These are phyloP conservation scores for Mayetiola destructor DNA, from an alignment of 2,888 invertebrate species.

Conservation along the genomic window DNA sequence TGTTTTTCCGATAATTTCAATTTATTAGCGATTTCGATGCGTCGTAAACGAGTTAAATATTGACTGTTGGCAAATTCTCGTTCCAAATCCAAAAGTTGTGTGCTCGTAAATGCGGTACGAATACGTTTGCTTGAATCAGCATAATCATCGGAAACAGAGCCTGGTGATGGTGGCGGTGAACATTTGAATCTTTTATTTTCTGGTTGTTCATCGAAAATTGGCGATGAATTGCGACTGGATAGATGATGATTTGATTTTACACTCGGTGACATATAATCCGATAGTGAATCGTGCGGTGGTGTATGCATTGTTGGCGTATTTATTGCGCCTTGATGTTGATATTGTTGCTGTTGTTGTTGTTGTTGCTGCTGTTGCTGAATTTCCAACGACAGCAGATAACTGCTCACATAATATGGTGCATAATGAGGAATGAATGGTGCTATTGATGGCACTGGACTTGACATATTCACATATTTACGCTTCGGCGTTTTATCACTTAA, in stretches of 20 bases:
- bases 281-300: slow-evolving; percentile 9
- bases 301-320: slow-evolving; percentile 17
- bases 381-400: slow-evolving; percentile 48
- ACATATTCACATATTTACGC: slow-evolving; percentile 18
- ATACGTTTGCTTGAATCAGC: slow-evolving; percentile 71
- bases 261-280: not conserved
- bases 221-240: not conserved
- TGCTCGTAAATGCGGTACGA: slow-evolving; percentile 85
- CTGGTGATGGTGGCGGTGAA: slow-evolving; percentile 33
- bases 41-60: slow-evolving; percentile 73
- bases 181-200: not conserved
- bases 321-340: slow-evolving; percentile 21
- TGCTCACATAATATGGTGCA: slow-evolving; percentile 47
- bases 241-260: not conserved
- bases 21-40: slow-evolving; percentile 86
- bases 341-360: slow-evolving; percentile 28
- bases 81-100: slow-evolving; percentile 73
- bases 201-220: not conserved
- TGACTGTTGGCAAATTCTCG: slow-evolving; percentile 79
- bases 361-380: slow-evolving; percentile 43
- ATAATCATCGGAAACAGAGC: slow-evolving; percentile 27
- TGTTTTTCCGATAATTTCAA: slow-evolving; percentile 83
- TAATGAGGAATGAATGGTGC: slow-evolving; percentile 42
- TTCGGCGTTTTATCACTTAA: slow-evolving; percentile 45
- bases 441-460: slow-evolving; percentile 26